Conservation (phyloP, 1,140 invertebrate genomes). For the Neuroterus valhalla region DNA sequence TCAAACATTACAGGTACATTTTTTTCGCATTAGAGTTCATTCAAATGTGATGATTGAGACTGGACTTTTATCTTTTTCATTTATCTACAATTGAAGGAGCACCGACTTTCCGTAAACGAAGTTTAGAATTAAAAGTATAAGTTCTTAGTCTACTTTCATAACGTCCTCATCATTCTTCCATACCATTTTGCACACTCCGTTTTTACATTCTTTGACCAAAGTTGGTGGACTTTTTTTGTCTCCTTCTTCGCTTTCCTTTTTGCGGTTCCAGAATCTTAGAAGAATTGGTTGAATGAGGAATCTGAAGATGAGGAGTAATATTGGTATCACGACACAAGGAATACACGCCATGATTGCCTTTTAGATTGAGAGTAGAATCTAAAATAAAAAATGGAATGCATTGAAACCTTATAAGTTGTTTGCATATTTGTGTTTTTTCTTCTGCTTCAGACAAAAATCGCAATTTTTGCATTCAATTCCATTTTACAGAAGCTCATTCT, state of each 20-base stretch:
- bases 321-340: constrained; percentile 64
- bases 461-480: too few relatives aligned
- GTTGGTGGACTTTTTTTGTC: constrained; percentile 52
- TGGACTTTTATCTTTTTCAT: not conserved
- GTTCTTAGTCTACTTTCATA: constrained; percentile 41
- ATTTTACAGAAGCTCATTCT: too few relatives aligned
- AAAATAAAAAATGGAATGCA: not conserved
- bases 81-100: constrained; percentile 22
- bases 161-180: constrained; percentile 55
- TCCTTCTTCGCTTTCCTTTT: constrained; percentile 42
- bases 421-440: too few relatives aligned
- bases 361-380: not conserved
- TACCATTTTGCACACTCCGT: constrained; percentile 63
- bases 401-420: too few relatives aligned
- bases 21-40: constrained; percentile 19
- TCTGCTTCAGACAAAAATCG: too few relatives aligned
- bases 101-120: not conserved
- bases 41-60: not conserved
- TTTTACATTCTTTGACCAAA: constrained; percentile 65
- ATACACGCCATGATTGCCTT: constrained; percentile 62
- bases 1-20: constrained; percentile 33
- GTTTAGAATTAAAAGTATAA: not conserved
- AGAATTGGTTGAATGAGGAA: constrained; percentile 65
- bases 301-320: constrained; percentile 63
- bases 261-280: constrained; percentile 59